Percentiles rank a stretch among this genome's conserved stretches.
Conservation (phyloP, 2,888 invertebrate genomes). For the Torymus tubicola region DNA sequence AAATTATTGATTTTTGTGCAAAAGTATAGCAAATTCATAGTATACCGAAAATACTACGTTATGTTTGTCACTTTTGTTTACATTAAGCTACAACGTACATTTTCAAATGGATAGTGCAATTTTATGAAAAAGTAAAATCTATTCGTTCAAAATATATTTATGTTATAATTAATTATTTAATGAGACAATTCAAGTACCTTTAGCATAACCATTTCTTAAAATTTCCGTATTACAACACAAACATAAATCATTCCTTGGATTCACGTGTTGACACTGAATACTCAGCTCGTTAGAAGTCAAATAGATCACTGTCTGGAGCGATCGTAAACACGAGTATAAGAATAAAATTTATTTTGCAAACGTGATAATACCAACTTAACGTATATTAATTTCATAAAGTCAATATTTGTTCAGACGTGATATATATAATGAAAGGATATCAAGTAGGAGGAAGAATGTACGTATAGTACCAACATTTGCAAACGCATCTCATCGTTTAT, state of each 20-base stretch:
- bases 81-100: slow-evolving; percentile 40
- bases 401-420: too few relatives aligned
- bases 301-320: background rate
- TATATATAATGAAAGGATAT: too few relatives aligned
- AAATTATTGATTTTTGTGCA: too few relatives aligned
- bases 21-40: background rate
- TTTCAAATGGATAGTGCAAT: slow-evolving; percentile 29
- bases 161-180: background rate
- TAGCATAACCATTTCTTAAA: slow-evolving; percentile 36
- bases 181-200: slow-evolving; percentile 40
- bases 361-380: too few relatives aligned
- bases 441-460: too few relatives aligned
- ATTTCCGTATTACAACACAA: background rate
- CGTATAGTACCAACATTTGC: too few relatives aligned
- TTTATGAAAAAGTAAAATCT: background rate
- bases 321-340: slow-evolving; percentile 30
- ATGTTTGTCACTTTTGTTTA: slow-evolving; percentile 27
- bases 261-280: slow-evolving; percentile 3
- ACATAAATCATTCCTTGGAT: slow-evolving; percentile 8
- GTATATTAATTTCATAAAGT: too few relatives aligned
- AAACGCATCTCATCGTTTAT: slow-evolving; percentile 37
- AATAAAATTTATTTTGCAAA: background rate
- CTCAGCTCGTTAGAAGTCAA: slow-evolving; percentile 13
- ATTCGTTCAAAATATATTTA: background rate
- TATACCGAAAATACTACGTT: slow-evolving; percentile 10